These are phyloP conservation scores for Mus minutoides DNA, from an alignment of 2,797 vertebrate genomes.

Conservation along the genomic window DNA sequence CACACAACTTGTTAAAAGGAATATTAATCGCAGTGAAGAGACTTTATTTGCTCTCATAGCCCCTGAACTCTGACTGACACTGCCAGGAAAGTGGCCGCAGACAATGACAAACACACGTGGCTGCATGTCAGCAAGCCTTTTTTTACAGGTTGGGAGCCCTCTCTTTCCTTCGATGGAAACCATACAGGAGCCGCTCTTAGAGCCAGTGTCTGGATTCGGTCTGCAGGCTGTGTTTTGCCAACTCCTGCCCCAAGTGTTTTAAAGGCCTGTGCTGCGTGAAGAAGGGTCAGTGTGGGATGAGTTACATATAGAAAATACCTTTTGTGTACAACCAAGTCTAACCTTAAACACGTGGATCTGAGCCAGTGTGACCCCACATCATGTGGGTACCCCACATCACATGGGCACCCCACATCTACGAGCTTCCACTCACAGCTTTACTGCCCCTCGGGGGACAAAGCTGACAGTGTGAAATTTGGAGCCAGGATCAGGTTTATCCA, in stretches of 20 bases:
- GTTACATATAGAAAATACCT: neutral
- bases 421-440: neutral
- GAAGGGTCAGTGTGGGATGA: neutral
- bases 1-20: neutral
- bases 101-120: fast-evolving
- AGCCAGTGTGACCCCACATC: neutral
- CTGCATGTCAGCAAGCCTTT: constrained; percentile 9
- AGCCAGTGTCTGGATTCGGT: neutral
- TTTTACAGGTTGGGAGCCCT: neutral
- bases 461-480: neutral
- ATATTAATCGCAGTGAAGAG: neutral
- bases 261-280: neutral
- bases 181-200: neutral
- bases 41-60: neutral
- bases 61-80: neutral
- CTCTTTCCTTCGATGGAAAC: constrained; percentile 33
- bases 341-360: neutral
- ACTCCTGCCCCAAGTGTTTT: neutral
- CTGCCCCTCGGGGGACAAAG: neutral
- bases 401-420: neutral
- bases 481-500: neutral
- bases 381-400: neutral
- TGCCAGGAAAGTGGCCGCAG: neutral
- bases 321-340: neutral
- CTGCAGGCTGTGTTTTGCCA: neutral